Conservation (phyloP, 2,888 invertebrate species). For the Buathra laborator region DNA sequence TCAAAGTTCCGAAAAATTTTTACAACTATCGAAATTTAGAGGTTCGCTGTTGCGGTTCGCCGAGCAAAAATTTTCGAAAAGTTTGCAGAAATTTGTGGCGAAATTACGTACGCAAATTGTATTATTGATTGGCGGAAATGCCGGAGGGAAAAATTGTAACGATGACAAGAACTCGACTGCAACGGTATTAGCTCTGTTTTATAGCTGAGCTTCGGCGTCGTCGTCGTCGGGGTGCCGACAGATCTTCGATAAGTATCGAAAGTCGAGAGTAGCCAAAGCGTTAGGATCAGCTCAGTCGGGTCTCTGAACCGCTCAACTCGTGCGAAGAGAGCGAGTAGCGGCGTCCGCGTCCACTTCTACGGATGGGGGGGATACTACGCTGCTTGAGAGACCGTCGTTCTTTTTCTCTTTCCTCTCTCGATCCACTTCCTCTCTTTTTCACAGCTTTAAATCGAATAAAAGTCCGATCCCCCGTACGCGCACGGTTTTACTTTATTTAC, state of each 20-base stretch:
- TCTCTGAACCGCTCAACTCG: conserved; percentile 33
- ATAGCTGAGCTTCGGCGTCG: too few relatives aligned
- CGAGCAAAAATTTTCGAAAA: neutral
- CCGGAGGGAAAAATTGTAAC: too few relatives aligned
- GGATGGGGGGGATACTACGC: conserved; percentile 52
- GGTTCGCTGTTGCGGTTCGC: neutral
- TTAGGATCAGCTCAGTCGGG: conserved; percentile 44
- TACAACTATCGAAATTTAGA: conserved; percentile 9
- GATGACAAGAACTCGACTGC: too few relatives aligned
- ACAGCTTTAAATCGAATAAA: conserved; percentile 80
- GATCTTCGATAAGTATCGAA: conserved; percentile 14
- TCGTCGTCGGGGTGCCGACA: too few relatives aligned
- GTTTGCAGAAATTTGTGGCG: neutral
- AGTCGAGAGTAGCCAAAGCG: conserved; percentile 32
- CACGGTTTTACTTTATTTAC: conserved; percentile 78
- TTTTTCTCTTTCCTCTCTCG: conserved; percentile 58
- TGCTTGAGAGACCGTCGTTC: conserved; percentile 48
- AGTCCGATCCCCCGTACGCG: conserved; percentile 73
- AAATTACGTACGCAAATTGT: neutral
- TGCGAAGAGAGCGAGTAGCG: conserved; percentile 16
- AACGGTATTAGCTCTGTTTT: too few relatives aligned
- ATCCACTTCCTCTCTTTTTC: conserved; percentile 71
- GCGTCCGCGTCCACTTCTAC: conserved; percentile 55
- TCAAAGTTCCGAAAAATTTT: conserved; percentile 10
- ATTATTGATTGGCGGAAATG: too few relatives aligned